Base-by-base conservation (phyloP, 2,113 vertebrate genomes). In the Dicaeum eximium region DNA sequence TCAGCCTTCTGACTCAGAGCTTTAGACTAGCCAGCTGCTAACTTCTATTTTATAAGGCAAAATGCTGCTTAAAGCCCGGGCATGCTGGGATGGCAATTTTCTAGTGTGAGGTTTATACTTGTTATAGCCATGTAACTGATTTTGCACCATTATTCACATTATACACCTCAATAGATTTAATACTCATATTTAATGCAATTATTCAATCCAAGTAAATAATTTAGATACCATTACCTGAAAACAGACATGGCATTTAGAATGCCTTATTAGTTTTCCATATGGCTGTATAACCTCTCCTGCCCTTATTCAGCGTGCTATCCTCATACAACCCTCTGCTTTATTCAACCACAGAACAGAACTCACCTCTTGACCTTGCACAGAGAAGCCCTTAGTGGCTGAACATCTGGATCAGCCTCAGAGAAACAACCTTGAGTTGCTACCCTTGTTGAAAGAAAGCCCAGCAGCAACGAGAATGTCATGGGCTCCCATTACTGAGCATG, bases 181-280 rank as follows among this genome's bases (percentile, higher is more conserved):
- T 91, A 81, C 10, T 82, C 7, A 30, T 80, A 73, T 64, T 91
- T 88, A 92, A 92, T 40, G 53, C 11, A 92, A 74, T 92, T 86
- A 82, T 91, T 92, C 82, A 90, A 53, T 93, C 69, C 90, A 80
- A 93, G 47, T 67, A 89, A 96, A 74, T 72, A 85, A 66, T 94
- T 87, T 88, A 88, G 33, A 51, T 88, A 62, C 38, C 28, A 64
- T 85, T 88, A 69, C 33, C 38, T 73, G 66, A 50, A 87, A 57
- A 54, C 35, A 80, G 30, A 70, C 48, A 33, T 0, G 2, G 8
- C 44, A 80, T 90, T 91, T 91, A 82, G 45, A 87, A 72, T 13
- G 51, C 35, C 19, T 72, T 77, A 61, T 66, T 93, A 70, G 47
- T 70, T 75, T 90, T 35, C 85, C 35, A 25, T 65, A 51, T 82